Evolutionary conservation across 2,797 vertebrate genomes (phyloP).

Genomic region (Aviceda leuphotes): DNA sequence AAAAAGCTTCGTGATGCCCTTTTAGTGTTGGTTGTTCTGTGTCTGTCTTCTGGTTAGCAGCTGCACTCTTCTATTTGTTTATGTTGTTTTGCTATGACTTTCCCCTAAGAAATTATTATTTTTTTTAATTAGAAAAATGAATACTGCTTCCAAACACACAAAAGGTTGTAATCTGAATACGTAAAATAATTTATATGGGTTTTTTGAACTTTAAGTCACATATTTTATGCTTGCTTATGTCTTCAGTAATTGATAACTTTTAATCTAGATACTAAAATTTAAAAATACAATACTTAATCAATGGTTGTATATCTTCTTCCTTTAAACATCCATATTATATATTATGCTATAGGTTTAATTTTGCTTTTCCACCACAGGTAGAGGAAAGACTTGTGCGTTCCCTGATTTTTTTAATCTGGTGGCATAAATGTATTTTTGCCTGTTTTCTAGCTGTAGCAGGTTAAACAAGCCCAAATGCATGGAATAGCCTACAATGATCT

Average conservation of each 20-base stretch:
- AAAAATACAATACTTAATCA: not conserved
- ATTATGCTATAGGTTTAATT: not conserved
- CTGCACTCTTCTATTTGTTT: not conserved
- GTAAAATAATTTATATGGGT: not conserved
- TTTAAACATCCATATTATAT: not conserved
- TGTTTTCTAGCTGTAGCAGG: not conserved
- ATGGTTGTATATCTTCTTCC: rapidly evolving
- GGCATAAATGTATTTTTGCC: not conserved
- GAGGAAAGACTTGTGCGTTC: not conserved
- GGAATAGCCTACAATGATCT: not conserved
- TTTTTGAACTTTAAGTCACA: not conserved
- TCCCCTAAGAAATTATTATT: not conserved
- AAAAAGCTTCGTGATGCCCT: not conserved
- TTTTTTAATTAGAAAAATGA: not conserved
- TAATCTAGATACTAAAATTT: not conserved
- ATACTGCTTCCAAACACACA: not conserved
- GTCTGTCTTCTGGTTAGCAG: not conserved
- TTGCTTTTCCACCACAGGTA: not conserved
- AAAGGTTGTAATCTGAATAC: rapidly evolving
- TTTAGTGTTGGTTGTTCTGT: not conserved
- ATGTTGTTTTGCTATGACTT: not conserved
- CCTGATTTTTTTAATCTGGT: not conserved
- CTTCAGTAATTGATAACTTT: not conserved
- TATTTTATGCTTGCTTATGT: not conserved
- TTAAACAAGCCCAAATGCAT: not conserved